These are phyloP conservation scores for Eretmodus cyanostictus DNA, from an alignment of 2,113 vertebrate species.

Conservation along the genomic window DNA sequence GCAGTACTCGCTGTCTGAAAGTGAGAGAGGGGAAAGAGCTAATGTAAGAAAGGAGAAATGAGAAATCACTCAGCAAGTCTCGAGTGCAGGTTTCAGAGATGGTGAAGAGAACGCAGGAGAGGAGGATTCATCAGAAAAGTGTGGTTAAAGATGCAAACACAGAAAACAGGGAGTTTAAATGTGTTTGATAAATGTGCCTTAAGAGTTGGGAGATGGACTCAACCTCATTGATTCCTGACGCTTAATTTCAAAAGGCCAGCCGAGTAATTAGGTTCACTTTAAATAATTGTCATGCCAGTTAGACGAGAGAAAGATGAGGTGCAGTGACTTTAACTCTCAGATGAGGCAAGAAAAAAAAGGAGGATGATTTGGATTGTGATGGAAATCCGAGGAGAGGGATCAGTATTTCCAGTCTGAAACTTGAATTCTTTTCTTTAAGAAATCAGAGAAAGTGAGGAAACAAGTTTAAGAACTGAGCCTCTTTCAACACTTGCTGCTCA, in stretches of 20 bases:
- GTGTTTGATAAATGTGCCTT: not conserved
- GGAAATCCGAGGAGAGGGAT: not conserved
- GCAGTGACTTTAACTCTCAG: not conserved
- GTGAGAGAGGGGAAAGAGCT: not conserved
- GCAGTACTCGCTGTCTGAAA: conserved; percentile 19
- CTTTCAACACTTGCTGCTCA: conserved; percentile 40
- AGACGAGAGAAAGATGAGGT: not conserved
- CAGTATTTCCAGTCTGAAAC: not conserved
- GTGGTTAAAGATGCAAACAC: not conserved
- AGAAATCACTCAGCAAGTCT: conserved; percentile 20
- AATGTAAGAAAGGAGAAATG: not conserved
- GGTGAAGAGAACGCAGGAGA: not conserved
- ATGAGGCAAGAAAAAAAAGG: not conserved
- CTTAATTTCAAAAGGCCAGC: not conserved
- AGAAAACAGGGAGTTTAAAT: not conserved
- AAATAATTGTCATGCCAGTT: not conserved
- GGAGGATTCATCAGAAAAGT: not conserved
- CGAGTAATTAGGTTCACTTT: not conserved
- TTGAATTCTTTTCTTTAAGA: not conserved
- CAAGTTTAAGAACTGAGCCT: not conserved
- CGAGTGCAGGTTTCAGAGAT: not conserved
- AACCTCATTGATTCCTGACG: not conserved
- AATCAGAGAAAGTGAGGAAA: not conserved
- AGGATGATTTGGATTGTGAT: not conserved
- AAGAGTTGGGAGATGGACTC: fast-evolving